These are phyloP conservation scores for Xenus cinereus DNA, from an alignment of 2,113 vertebrate species.

Conservation along the genomic window DNA sequence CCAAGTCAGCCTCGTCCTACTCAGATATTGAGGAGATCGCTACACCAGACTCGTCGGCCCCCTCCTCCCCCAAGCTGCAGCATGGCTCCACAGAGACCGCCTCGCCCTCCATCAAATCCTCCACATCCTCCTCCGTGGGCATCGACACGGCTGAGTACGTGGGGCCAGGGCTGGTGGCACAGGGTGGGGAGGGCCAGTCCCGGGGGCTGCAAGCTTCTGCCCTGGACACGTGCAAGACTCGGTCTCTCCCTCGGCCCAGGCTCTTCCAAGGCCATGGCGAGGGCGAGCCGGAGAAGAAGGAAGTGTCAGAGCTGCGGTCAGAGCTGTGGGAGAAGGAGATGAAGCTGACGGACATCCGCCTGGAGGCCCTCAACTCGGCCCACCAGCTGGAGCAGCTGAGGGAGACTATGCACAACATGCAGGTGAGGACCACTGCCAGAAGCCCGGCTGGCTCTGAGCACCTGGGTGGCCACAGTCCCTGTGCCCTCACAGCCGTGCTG, in stretches of 20 bases:
- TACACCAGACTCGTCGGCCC: slow-evolving; percentile 91
- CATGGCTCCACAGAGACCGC: slow-evolving; percentile 79
- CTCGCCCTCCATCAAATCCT: slow-evolving; percentile 76
- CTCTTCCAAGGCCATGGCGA: slow-evolving; percentile 82
- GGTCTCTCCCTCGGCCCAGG: slow-evolving; percentile 56
- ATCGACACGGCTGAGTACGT: slow-evolving; percentile 70
- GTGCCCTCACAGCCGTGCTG: accelerated
- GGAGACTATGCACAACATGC: slow-evolving; percentile 97
- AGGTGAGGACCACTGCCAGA: slow-evolving; percentile 71
- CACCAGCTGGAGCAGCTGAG: slow-evolving; percentile 93
- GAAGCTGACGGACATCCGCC: slow-evolving; percentile 91
- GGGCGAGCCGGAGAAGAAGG: slow-evolving; percentile 84
- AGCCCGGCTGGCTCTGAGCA: background rate
- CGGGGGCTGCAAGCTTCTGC: background rate
- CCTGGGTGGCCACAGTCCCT: background rate
- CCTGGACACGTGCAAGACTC: background rate
- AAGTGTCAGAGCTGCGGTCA: slow-evolving; percentile 89
- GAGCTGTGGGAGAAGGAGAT: slow-evolving; percentile 96
- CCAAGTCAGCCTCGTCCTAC: slow-evolving; percentile 89
- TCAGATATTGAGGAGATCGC: slow-evolving; percentile 95
- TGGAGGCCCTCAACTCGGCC: slow-evolving; percentile 93
- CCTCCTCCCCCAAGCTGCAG: slow-evolving; percentile 91
- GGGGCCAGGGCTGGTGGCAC: accelerated
- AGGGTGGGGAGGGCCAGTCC: accelerated
- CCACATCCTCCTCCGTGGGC: slow-evolving; percentile 81